phyloP scores from a whole-genome alignment of 2,888 invertebrate species.

The Congeria kusceri region DNA sequence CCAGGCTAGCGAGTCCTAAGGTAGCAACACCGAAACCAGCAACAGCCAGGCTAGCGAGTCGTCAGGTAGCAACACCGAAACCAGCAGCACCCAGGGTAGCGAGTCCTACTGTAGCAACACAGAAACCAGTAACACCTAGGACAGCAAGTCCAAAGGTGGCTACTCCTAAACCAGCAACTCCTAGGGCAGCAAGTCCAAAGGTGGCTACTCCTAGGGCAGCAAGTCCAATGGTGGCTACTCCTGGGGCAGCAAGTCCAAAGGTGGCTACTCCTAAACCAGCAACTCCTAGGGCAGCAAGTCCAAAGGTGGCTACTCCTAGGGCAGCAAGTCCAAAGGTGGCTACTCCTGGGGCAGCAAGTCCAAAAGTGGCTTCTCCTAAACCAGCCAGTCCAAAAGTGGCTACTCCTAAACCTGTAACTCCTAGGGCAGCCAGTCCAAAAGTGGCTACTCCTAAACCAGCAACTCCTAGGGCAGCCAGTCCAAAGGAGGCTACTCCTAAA shows the following conservation, averaged over 20 bases:
- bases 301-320: slow-evolving; percentile 37
- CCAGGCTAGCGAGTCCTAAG: slow-evolving; percentile 39
- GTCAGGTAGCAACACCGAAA: slow-evolving; percentile 25
- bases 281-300: slow-evolving; percentile 32
- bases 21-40: background rate
- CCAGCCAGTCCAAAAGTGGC: slow-evolving; percentile 30
- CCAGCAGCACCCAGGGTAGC: slow-evolving; percentile 12
- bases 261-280: slow-evolving; percentile 25
- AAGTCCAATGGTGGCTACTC: slow-evolving; percentile 26
- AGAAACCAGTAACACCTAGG: slow-evolving; percentile 23
- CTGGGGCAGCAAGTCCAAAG: slow-evolving; percentile 35
- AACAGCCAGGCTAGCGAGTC: slow-evolving; percentile 23
- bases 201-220: slow-evolving; percentile 21
- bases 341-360: slow-evolving; percentile 50
- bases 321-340: slow-evolving; percentile 47
- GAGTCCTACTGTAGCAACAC: slow-evolving; percentile 22
- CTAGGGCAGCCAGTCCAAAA: slow-evolving; percentile 23
- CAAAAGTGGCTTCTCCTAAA: slow-evolving; percentile 17
- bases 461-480: slow-evolving; percentile 38
- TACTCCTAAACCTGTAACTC: slow-evolving; percentile 17
- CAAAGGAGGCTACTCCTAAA: slow-evolving; percentile 39
- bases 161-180: slow-evolving; percentile 2
- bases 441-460: slow-evolving; percentile 24
- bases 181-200: slow-evolving; percentile 48
- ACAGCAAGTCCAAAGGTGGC: slow-evolving; percentile 20